Conservation (phyloP, 2,888 invertebrate genomes). For the Phyto melanocephala region DNA sequence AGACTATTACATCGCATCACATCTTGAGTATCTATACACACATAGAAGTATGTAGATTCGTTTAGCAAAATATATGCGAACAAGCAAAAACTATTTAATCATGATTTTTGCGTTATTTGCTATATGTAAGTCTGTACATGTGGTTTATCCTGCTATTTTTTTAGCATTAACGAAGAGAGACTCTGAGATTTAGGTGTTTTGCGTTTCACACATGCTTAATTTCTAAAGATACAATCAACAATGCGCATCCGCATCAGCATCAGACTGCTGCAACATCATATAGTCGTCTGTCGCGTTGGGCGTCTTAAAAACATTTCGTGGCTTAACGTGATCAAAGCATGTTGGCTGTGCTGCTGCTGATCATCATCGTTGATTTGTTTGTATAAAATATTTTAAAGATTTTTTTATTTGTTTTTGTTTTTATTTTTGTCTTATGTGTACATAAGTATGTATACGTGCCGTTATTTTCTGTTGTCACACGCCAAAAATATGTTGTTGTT, state of each 20-base stretch:
- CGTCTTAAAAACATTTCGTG: neutral
- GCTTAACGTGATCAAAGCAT: slow-evolving; percentile 19
- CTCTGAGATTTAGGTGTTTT: slow-evolving; percentile 50
- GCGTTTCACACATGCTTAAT: slow-evolving; percentile 62
- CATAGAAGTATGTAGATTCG: too few relatives aligned
- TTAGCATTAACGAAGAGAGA: neutral
- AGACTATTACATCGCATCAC: neutral
- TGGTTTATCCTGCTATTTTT: too few relatives aligned
- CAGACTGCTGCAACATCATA: neutral
- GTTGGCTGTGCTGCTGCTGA: neutral
- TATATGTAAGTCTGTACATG: neutral
- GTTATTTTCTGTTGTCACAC: slow-evolving; percentile 63
- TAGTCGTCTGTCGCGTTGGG: neutral
- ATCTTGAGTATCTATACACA: neutral
- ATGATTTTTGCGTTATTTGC: slow-evolving; percentile 31
- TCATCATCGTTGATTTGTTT: slow-evolving; percentile 6
- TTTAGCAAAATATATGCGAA: slow-evolving; percentile 13
- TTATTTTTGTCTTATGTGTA: neutral
- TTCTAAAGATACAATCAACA: slow-evolving; percentile 25
- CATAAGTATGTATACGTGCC: slow-evolving; percentile 38
- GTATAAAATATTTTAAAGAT: slow-evolving; percentile 32
- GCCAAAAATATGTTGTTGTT: slow-evolving; percentile 55
- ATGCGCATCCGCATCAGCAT: slow-evolving; percentile 23
- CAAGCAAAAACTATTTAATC: slow-evolving; percentile 56
- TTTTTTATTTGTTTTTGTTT: slow-evolving; percentile 27